Conservation (phyloP, 2,113 vertebrate species). For the Montifringilla adamsi region DNA sequence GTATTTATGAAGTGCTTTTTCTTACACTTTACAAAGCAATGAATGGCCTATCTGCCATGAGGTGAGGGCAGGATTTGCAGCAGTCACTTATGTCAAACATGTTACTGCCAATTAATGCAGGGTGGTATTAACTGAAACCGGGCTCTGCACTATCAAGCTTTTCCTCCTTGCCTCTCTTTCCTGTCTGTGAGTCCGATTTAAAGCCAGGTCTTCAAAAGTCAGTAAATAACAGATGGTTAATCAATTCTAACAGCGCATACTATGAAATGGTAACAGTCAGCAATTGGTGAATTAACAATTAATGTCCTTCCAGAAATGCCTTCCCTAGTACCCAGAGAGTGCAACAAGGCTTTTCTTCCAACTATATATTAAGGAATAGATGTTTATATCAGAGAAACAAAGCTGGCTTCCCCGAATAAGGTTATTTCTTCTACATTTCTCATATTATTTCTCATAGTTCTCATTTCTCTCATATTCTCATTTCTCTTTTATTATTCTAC, state of each 20-base stretch:
- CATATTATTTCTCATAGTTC: too few relatives aligned
- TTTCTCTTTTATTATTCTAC: not conserved
- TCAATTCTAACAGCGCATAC: not conserved
- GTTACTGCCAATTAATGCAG: conserved; percentile 64
- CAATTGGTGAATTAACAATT: conserved; percentile 23
- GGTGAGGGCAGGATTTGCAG: conserved; percentile 25
- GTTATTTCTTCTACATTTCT: not conserved
- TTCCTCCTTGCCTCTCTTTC: conserved; percentile 28
- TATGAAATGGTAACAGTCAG: not conserved
- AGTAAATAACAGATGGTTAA: conserved; percentile 46
- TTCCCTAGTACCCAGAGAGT: not conserved
- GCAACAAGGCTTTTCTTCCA: not conserved
- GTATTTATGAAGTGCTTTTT: conserved; percentile 72
- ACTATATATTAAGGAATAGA: not conserved
- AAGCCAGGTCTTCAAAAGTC: conserved; percentile 40
- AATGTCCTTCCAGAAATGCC: conserved; percentile 25
- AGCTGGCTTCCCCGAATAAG: not conserved
- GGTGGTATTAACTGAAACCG: conserved; percentile 48
- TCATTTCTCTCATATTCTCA: too few relatives aligned
- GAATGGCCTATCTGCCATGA: conserved; percentile 33
- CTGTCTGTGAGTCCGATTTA: conserved; percentile 42
- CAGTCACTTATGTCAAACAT: conserved; percentile 52
- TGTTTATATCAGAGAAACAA: not conserved
- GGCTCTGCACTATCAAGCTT: not conserved
- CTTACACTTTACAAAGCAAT: conserved; percentile 63